phyloP scores from a whole-genome alignment of 2,888 invertebrate genomes.

The Trichopria drosophilae region DNA sequence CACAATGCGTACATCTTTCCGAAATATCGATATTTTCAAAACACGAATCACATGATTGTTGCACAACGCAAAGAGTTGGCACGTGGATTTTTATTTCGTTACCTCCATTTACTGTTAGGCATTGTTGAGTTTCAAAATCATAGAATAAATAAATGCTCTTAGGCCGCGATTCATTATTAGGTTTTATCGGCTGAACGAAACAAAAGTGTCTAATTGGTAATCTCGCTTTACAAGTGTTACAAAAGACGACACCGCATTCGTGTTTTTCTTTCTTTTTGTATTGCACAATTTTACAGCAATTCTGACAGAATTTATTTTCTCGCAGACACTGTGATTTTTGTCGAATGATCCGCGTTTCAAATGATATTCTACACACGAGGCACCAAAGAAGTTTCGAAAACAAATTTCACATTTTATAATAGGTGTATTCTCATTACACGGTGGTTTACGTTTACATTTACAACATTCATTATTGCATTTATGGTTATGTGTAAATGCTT shows the following conservation, averaged over 20 bases:
- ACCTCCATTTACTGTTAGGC: conserved; percentile 13
- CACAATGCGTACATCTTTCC: no score
- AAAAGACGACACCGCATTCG: neutral
- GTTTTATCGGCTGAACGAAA: conserved; percentile 9
- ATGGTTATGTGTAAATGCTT: neutral
- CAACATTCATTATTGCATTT: neutral
- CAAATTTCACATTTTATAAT: neutral
- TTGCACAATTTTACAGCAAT: no score
- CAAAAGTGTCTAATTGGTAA: conserved; percentile 10
- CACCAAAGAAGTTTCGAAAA: no score
- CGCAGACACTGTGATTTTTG: no score
- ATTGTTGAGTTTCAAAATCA: conserved; percentile 26
- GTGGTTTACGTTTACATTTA: neutral
- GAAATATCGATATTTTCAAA: no score
- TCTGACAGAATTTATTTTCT: conserved; percentile 2
- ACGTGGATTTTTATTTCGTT: no score
- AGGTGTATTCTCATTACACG: neutral
- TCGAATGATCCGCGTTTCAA: no score
- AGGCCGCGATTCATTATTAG: neutral
- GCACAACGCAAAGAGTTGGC: no score
- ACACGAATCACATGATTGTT: no score
- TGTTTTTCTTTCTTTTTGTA: no score
- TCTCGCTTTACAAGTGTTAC: neutral
- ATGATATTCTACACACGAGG: no score
- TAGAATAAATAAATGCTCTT: conserved; percentile 26